phyloP scores from a whole-genome alignment of 2,797 vertebrate species.

The Danio choprae region DNA sequence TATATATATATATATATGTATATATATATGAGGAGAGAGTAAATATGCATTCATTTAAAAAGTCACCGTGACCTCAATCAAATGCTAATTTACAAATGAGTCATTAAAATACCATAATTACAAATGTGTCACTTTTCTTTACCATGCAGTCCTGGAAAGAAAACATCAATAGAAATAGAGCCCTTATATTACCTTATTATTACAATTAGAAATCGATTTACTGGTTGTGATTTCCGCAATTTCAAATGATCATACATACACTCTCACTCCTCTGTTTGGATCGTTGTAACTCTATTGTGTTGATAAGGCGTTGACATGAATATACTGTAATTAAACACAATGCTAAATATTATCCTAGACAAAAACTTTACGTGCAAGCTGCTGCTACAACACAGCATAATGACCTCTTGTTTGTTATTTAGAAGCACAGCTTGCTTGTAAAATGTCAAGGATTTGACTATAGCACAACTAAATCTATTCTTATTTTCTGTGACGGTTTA shows the following conservation, averaged over 20 bases:
- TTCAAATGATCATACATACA: slow-evolving; percentile 15
- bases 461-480: not conserved
- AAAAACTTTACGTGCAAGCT: slow-evolving; percentile 17
- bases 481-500: not conserved
- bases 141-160: not conserved
- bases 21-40: slow-evolving; percentile 12
- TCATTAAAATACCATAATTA: not conserved
- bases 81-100: not conserved
- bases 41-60: slow-evolving; percentile 31
- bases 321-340: slow-evolving; percentile 26
- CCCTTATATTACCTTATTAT: slow-evolving; percentile 56
- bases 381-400: slow-evolving; percentile 12
- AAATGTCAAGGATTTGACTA: not conserved
- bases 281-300: slow-evolving; percentile 2
- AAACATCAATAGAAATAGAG: slow-evolving; percentile 49
- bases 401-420: not conserved
- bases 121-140: not conserved
- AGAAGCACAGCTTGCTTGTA: slow-evolving; percentile 28
- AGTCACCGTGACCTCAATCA: not conserved
- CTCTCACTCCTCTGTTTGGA: slow-evolving; percentile 32
- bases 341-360: slow-evolving; percentile 28
- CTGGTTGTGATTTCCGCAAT: not conserved
- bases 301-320: slow-evolving; percentile 43
- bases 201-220: not conserved
- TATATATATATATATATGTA: too few relatives aligned